phyloP scores from a whole-genome alignment of 2,113 vertebrate species.

The Aplodontia rufa region DNA sequence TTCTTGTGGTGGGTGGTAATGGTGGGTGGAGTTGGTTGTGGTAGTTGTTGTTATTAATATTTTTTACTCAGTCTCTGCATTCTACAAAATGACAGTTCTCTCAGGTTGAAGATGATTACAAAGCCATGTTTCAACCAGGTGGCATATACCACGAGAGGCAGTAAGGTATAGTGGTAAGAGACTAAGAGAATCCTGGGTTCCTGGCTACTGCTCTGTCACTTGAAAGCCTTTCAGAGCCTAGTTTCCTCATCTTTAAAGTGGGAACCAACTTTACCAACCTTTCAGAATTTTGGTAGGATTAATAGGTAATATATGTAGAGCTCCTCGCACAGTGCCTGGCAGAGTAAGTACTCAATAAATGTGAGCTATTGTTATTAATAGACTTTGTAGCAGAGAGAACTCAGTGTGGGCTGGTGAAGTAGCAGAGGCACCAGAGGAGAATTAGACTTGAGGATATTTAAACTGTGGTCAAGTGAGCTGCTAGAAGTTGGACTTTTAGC shows the following conservation, averaged over 20 bases:
- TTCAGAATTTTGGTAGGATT: constrained; percentile 56
- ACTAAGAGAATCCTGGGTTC: constrained; percentile 69
- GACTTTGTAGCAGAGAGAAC: constrained; percentile 64
- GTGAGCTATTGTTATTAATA: constrained; percentile 67
- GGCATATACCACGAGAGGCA: constrained; percentile 55
- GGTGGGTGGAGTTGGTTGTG: constrained; percentile 16
- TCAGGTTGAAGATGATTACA: constrained; percentile 64
- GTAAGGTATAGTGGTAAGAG: constrained; percentile 73
- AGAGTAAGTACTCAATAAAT: constrained; percentile 80
- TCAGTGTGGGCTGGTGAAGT: constrained; percentile 71
- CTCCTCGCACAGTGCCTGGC: constrained; percentile 74
- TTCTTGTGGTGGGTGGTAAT: constrained; percentile 46
- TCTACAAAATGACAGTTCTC: constrained; percentile 71
- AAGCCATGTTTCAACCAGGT: constrained; percentile 69
- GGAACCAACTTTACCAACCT: constrained; percentile 40
- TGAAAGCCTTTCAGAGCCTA: constrained; percentile 61
- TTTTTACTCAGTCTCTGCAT: constrained; percentile 68
- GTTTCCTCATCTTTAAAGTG: constrained; percentile 55
- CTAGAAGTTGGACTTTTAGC: constrained; percentile 48
- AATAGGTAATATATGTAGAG: constrained; percentile 62
- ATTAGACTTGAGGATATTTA: constrained; percentile 41
- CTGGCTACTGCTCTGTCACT: constrained; percentile 59
- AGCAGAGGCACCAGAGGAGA: constrained; percentile 74
- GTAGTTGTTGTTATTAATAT: constrained; percentile 60
- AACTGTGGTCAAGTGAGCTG: constrained; percentile 47